Evolutionary conservation across 2,888 invertebrate species (phyloP).

Genomic region (Noctua janthina): DNA sequence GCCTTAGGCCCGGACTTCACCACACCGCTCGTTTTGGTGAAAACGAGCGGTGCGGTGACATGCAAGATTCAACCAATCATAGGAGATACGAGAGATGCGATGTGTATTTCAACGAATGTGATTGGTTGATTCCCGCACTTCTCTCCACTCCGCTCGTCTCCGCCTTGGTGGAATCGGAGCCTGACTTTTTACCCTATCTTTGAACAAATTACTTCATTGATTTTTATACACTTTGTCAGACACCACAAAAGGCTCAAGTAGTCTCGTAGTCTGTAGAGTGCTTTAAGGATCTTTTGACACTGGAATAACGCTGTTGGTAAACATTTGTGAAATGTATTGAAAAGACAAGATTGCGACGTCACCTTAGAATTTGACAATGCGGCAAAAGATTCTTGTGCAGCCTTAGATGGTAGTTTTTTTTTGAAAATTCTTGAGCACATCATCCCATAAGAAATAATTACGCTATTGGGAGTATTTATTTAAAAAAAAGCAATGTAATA

Average conservation of each 20-base stretch:
- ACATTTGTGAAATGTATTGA: not conserved
- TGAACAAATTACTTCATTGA: not conserved
- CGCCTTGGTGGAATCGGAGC: not conserved
- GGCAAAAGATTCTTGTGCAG: not conserved
- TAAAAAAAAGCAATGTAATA: not conserved
- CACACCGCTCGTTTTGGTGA: no score
- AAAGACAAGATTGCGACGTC: not conserved
- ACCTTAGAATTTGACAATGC: not conserved
- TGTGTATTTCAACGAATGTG: not conserved
- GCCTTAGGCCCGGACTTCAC: not conserved
- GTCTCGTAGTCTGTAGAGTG: slow-evolving; percentile 16
- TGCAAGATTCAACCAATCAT: not conserved
- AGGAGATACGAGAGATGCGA: not conserved
- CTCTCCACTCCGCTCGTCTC: not conserved
- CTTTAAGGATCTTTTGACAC: not conserved
- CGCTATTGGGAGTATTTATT: not conserved
- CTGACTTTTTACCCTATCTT: not conserved
- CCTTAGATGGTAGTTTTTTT: slow-evolving; percentile 12
- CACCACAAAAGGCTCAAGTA: not conserved
- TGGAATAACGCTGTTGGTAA: not conserved
- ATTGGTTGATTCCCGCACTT: not conserved
- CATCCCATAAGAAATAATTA: slow-evolving; percentile 5
- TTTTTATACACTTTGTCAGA: not conserved
- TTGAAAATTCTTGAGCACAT: not conserved
- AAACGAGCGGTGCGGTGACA: not conserved